These are phyloP conservation scores for Hemibagrus wyckioides DNA, from an alignment of 2,113 vertebrate species.

Conservation along the genomic window DNA sequence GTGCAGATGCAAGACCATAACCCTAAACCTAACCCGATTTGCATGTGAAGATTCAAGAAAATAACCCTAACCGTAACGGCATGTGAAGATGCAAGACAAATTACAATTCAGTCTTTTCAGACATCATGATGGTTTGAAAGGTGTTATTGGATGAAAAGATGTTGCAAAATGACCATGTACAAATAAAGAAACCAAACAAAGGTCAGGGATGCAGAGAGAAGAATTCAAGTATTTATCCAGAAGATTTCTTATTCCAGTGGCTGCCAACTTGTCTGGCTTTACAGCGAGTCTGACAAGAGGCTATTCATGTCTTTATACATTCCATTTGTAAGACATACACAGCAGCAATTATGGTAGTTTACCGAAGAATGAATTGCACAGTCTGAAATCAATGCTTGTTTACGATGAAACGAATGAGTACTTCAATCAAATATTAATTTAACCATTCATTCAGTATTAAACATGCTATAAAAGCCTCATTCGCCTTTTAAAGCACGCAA, in stretches of 20 bases:
- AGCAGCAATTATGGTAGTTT: background rate
- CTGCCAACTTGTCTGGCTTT: background rate
- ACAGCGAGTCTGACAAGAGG: background rate
- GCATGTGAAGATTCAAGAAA: background rate
- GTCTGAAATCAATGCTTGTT: background rate
- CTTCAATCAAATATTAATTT: background rate
- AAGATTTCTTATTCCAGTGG: background rate
- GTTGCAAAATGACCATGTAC: background rate
- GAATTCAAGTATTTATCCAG: background rate
- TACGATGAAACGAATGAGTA: no score
- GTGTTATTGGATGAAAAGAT: background rate
- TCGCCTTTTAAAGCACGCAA: background rate
- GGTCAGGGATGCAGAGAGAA: background rate
- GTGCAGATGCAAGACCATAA: background rate
- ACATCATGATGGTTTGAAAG: no score
- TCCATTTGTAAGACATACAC: no score
- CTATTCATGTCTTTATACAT: background rate
- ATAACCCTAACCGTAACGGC: no score
- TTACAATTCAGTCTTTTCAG: background rate
- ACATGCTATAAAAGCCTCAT: background rate
- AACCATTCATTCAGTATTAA: background rate
- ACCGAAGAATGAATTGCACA: no score
- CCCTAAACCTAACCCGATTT: no score
- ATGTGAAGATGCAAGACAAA: background rate
- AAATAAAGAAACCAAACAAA: background rate